Conservation (phyloP, 30 jellyfish, hydroid and myxozoan genomes). For the Hydra vulgaris region DNA sequence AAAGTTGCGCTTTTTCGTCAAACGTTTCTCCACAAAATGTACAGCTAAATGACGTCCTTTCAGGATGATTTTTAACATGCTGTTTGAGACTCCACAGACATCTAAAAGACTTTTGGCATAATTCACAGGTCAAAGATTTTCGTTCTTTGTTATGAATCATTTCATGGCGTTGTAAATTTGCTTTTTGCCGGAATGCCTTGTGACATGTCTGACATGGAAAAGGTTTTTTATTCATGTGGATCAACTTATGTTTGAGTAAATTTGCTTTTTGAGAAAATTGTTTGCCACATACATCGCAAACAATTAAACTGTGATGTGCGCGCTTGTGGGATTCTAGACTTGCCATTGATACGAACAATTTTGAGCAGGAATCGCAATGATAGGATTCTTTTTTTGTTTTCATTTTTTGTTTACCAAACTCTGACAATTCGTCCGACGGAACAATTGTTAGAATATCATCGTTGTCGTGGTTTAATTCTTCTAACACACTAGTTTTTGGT, state of each 20-base stretch:
- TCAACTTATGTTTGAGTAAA: constrained; percentile 16
- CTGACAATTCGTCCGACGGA: constrained; percentile 27
- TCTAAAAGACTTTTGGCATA: constrained; percentile 21
- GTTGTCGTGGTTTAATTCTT: neutral
- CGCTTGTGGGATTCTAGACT: constrained; percentile 27
- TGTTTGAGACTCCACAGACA: constrained; percentile 29
- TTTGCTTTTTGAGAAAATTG: constrained; percentile 28
- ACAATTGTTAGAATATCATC: constrained; percentile 21
- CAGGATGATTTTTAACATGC: constrained; percentile 23
- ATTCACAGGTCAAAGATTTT: constrained; percentile 16
- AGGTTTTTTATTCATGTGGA: constrained; percentile 22
- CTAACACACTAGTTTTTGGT: neutral
- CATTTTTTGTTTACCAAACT: neutral
- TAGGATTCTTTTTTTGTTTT: constrained; percentile 3
- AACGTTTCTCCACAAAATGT: constrained; percentile 24
- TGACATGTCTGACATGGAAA: constrained; percentile 14
- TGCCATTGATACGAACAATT: constrained; percentile 21
- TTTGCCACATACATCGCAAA: constrained; percentile 29
- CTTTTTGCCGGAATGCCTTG: constrained; percentile 36
- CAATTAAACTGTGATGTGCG: constrained; percentile 15
- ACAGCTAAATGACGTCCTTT: constrained; percentile 8
- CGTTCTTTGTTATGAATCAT: constrained; percentile 34
- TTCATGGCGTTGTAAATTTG: constrained; percentile 30
- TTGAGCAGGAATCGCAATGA: constrained; percentile 27
- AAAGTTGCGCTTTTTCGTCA: constrained; percentile 15